Evolutionary conservation across 1,140 invertebrate species (phyloP).

Genomic region (Leptinotarsa undecemlineata): DNA sequence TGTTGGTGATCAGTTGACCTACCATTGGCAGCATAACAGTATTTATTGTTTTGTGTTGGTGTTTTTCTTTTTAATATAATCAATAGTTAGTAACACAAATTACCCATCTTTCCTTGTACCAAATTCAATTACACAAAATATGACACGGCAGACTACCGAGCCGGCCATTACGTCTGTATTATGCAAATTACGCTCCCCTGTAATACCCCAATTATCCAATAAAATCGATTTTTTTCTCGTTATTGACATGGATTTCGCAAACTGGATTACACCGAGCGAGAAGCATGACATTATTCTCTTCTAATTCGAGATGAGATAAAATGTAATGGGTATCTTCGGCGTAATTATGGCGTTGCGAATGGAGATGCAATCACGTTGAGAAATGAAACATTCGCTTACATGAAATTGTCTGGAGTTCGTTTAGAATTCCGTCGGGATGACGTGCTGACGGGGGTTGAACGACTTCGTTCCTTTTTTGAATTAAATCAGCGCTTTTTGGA

Average conservation of each 20-base stretch:
- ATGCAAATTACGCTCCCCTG: background rate
- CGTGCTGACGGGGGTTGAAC: background rate
- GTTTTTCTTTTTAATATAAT: no score
- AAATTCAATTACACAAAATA: background rate
- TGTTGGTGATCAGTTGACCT: no score
- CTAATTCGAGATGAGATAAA: constrained; percentile 6
- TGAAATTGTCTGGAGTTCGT: background rate
- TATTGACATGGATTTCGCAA: constrained; percentile 2
- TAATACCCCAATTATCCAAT: background rate
- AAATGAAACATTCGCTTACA: background rate
- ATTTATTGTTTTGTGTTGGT: no score
- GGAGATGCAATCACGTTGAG: background rate
- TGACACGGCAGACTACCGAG: background rate
- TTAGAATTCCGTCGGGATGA: background rate
- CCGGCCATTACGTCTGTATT: background rate
- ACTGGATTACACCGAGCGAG: background rate
- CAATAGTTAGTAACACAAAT: background rate
- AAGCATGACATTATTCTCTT: background rate
- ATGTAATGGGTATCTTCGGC: constrained; percentile 1
- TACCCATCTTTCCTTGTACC: background rate
- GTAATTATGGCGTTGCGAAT: background rate
- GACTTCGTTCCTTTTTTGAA: background rate
- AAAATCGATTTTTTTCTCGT: constrained; percentile 1
- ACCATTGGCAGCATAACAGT: no score
- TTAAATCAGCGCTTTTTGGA: background rate